phyloP scores from a whole-genome alignment of 2,113 vertebrate species.

The Piliocolobus tephrosceles region DNA sequence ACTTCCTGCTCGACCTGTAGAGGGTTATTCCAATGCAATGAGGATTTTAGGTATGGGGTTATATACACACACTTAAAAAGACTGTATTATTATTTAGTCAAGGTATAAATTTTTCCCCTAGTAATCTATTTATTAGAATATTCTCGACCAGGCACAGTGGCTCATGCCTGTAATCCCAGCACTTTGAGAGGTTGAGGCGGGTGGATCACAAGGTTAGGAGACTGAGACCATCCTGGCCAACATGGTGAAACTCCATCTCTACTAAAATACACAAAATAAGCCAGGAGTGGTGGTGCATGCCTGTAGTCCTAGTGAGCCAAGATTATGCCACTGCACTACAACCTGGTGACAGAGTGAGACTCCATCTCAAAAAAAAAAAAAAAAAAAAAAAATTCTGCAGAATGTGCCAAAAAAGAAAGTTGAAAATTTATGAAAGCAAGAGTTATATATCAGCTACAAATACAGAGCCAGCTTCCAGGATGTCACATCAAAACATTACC shows the following conservation, averaged over 20 bases:
- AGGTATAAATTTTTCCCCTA: not conserved
- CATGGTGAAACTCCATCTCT: too few species aligned
- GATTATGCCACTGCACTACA: too few species aligned
- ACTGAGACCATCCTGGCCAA: too few species aligned
- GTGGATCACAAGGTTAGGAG: too few species aligned
- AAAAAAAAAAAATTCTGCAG: not conserved
- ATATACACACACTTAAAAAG: not conserved
- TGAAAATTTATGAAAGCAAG: conserved; percentile 5
- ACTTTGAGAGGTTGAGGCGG: too few species aligned
- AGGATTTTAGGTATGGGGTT: not conserved
- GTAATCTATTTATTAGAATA: not conserved
- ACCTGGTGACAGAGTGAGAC: too few species aligned
- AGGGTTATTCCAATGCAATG: too few species aligned
- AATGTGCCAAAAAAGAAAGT: not conserved
- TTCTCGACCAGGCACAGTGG: not conserved
- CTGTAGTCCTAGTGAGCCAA: too few species aligned
- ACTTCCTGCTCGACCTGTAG: not conserved
- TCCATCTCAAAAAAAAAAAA: too few species aligned
- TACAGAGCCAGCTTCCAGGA: not conserved
- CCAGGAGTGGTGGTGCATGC: too few species aligned
- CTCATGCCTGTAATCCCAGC: too few species aligned
- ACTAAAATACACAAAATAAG: too few species aligned
- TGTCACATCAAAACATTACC: not conserved
- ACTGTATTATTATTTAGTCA: conserved; percentile 10
- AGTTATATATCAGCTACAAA: not conserved